These are phyloP conservation scores for Hypanus sabinus DNA, from an alignment of 2,113 vertebrate species.

Conservation along the genomic window DNA sequence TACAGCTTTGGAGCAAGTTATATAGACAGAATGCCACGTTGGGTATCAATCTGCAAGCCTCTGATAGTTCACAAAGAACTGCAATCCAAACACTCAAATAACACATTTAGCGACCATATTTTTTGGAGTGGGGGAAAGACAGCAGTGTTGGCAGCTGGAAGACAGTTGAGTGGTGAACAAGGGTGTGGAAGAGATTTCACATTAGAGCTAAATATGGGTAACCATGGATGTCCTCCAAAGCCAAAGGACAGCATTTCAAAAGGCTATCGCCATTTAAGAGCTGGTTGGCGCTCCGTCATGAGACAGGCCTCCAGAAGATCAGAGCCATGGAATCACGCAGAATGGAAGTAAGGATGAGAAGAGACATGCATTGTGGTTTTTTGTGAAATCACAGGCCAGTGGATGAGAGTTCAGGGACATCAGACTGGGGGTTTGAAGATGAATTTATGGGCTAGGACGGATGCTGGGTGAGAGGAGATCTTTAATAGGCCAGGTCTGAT, in stretches of 20 bases:
- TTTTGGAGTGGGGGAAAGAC: too few relatives aligned
- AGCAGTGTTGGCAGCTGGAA: too few relatives aligned
- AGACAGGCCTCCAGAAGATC: background rate
- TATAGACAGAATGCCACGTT: background rate
- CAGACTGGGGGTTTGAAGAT: too few relatives aligned
- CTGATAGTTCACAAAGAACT: background rate
- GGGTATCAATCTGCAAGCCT: background rate
- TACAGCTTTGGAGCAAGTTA: background rate
- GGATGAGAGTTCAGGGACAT: too few relatives aligned
- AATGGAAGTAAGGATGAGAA: background rate
- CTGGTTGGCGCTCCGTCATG: background rate
- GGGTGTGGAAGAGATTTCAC: too few relatives aligned
- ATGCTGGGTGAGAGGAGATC: background rate
- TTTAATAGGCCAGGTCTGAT: background rate
- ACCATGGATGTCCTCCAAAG: too few relatives aligned
- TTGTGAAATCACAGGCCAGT: too few relatives aligned
- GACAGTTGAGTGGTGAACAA: too few relatives aligned
- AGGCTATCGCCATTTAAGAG: background rate
- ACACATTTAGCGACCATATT: too few relatives aligned
- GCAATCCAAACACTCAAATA: too few relatives aligned
- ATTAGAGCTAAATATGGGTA: too few relatives aligned
- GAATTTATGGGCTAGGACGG: background rate
- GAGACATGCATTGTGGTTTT: background rate
- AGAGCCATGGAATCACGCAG: too few relatives aligned
- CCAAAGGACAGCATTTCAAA: background rate